Evolutionary conservation across 1,140 invertebrate species (phyloP).

Genomic region (Zeugodacus cucurbitae): DNA sequence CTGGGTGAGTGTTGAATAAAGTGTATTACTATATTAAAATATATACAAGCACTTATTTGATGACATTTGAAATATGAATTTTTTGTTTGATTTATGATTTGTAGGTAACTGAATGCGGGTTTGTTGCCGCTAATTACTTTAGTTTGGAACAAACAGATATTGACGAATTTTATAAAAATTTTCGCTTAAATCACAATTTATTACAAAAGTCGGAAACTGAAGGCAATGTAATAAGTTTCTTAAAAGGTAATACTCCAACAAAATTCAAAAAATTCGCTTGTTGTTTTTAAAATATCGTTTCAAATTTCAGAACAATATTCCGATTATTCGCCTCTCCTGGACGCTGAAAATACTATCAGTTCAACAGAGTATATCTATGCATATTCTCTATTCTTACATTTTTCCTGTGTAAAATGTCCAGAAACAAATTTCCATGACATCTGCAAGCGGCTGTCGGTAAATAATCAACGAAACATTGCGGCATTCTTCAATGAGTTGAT

Average conservation of each 20-base stretch:
- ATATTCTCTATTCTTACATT: constrained; percentile 59
- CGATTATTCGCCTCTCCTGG: constrained; percentile 48
- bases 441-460: constrained; percentile 51
- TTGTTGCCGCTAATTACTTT: constrained; percentile 46
- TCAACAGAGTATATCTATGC: constrained; percentile 52
- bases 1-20: constrained; percentile 53
- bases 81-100: not conserved
- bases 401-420: constrained; percentile 54
- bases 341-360: constrained; percentile 44
- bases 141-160: constrained; percentile 56
- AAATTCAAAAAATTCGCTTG: not conserved
- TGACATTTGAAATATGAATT: too few relatives aligned
- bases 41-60: not conserved
- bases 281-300: not conserved
- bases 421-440: constrained; percentile 53
- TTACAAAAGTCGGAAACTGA: constrained; percentile 9
- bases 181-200: constrained; percentile 44
- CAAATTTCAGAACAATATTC: constrained; percentile 53
- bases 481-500: constrained; percentile 52
- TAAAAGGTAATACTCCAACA: constrained; percentile 41
- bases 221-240: constrained; percentile 39
- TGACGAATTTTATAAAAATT: constrained; percentile 52
- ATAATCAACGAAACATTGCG: constrained; percentile 50
- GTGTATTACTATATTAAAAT: not conserved
- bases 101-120: constrained; percentile 51